These are phyloP conservation scores for Philereme vetulata DNA, from an alignment of 2,888 invertebrate genomes.

Conservation along the genomic window DNA sequence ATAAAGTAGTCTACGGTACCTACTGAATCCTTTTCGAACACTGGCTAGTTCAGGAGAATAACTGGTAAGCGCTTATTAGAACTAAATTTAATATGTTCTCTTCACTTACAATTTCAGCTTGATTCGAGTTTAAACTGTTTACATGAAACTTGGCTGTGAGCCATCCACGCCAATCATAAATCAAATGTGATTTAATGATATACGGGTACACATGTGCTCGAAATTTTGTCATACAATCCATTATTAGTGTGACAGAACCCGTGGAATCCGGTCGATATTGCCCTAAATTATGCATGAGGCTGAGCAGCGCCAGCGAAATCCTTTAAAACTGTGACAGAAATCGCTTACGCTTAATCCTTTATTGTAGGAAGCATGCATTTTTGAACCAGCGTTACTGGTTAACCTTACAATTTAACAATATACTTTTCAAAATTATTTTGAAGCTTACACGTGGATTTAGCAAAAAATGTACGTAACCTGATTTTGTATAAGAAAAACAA, in stretches of 20 bases:
- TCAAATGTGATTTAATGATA: conserved; percentile 30
- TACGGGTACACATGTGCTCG: conserved; percentile 24
- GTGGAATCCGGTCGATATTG: conserved; percentile 49
- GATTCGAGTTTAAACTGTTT: conserved; percentile 13
- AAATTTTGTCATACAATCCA: conserved; percentile 30
- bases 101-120: background rate
- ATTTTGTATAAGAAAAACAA: no score
- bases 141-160: conserved; percentile 27
- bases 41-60: no score
- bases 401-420: no score
- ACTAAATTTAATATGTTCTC: no score
- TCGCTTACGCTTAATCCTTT: conserved; percentile 36
- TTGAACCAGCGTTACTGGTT: background rate
- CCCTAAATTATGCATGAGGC: conserved; percentile 58
- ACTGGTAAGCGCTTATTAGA: no score
- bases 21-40: no score
- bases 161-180: conserved; percentile 32
- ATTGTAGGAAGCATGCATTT: conserved; percentile 10
- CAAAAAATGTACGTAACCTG: no score
- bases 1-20: no score
- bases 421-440: no score
- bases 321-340: conserved; percentile 50
- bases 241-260: conserved; percentile 47
- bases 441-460: no score
- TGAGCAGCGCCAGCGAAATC: conserved; percentile 45